These are phyloP conservation scores for Himantopus leucocephalus DNA, from an alignment of 2,113 vertebrate species.

Conservation along the genomic window DNA sequence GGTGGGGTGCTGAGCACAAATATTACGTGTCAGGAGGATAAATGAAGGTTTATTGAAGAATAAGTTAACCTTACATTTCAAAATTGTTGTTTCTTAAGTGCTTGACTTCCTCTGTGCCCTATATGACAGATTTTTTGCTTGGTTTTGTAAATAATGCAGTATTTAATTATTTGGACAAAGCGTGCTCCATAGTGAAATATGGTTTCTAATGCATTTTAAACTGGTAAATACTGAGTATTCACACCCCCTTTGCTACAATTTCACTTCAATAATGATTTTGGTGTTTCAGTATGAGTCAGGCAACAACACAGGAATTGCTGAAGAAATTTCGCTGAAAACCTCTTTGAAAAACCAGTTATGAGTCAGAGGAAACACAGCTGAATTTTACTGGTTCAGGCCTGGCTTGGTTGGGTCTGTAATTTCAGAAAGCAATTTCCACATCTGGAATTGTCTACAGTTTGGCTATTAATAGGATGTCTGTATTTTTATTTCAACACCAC, in stretches of 20 bases:
- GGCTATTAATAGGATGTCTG: background rate
- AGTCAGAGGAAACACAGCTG: constrained; percentile 6
- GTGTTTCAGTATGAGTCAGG: constrained; percentile 48
- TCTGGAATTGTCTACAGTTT: background rate
- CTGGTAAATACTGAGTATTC: background rate
- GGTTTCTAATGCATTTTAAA: background rate
- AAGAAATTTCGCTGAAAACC: constrained; percentile 29
- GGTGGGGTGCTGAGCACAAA: background rate
- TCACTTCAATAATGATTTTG: constrained; percentile 2
- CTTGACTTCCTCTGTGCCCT: background rate
- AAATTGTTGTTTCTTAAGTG: background rate
- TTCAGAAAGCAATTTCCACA: constrained; percentile 19
- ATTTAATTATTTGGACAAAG: background rate
- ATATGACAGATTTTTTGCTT: background rate
- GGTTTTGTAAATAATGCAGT: background rate
- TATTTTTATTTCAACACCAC: background rate
- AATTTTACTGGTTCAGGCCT: background rate
- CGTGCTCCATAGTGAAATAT: background rate
- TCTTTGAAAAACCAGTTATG: background rate
- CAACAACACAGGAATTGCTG: constrained; percentile 21
- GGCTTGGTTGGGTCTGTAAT: background rate
- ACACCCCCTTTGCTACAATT: background rate
- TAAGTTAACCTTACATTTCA: background rate
- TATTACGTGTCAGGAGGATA: background rate
- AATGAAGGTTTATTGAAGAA: background rate